A percentile compares a stretch with the other conserved stretches of the same genome.
Conservation (phyloP, 2,797 vertebrate genomes). For the Jordanella pulchra region DNA sequence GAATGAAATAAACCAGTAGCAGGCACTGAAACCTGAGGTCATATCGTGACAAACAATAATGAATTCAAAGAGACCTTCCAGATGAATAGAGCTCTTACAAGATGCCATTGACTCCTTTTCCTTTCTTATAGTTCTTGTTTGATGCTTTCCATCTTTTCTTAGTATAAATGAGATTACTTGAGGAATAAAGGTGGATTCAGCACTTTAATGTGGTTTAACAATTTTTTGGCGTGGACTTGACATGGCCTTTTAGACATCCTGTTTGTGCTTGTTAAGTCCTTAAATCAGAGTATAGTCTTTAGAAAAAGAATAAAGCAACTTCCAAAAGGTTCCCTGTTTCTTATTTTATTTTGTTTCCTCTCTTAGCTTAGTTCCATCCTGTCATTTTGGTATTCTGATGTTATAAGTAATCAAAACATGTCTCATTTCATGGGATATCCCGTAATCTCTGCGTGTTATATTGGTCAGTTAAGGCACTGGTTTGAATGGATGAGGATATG, state of each 20-base stretch:
- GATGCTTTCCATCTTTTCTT: conserved; percentile 6
- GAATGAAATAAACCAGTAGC: neutral
- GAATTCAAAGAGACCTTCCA: neutral
- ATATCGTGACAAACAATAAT: no score
- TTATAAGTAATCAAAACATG: conserved; percentile 56
- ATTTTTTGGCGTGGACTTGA: conserved; percentile 38
- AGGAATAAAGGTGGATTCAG: conserved; percentile 46
- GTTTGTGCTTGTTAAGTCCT: conserved; percentile 33
- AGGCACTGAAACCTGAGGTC: neutral
- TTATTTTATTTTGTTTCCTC: conserved; percentile 19
- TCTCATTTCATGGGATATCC: conserved; percentile 47
- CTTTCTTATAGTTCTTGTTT: conserved; percentile 3
- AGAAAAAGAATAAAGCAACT: conserved; percentile 12
- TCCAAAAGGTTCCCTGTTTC: conserved; percentile 10
- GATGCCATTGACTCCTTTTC: neutral
- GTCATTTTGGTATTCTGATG: conserved; percentile 11
- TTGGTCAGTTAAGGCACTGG: conserved; percentile 72
- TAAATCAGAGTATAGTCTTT: conserved; percentile 10
- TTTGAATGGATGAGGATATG: conserved; percentile 71
- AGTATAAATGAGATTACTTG: conserved; percentile 23
- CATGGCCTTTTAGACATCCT: conserved; percentile 18
- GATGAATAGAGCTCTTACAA: neutral
- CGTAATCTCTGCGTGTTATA: conserved; percentile 62
- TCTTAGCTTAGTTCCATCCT: conserved; percentile 45
- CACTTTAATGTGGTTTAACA: conserved; percentile 44